Evolutionary conservation across 2,113 vertebrate genomes (phyloP), one percentile per base, ranked within the genome.

Genomic region (Craseonycteris thonglongyai): DNA sequence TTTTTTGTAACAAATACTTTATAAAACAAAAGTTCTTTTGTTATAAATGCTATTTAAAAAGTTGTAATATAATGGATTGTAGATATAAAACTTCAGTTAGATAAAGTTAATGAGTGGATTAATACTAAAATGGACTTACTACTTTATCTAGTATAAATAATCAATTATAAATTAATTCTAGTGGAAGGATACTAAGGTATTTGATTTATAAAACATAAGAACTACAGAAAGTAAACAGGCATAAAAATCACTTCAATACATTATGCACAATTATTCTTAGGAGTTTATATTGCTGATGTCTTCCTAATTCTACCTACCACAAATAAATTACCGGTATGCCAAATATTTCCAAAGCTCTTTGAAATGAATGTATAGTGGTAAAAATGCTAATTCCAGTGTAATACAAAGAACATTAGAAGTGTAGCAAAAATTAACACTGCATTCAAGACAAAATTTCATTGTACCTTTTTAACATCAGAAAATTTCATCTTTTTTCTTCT

Each of bases 21-120:
- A 96, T 90, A 97, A 98, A 97, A 93, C 54, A 96, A 94, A 97
- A 86, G 28, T 93, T 95, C 38, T 91, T 75, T 80, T 92, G 30
- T 92, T 95, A 95, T 97, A 97, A 98, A 95, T 93, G 96, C 59
- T 91, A 71, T 96, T 97, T 96, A 58, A 97, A 98, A 97, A 96
- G 72, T 35, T 94, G 91, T 66, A 63, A 90, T 96, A 72, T 83
- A 90, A 45, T 97, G 68, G 45, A 87, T 12, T 90, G 15, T 68
- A 90, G 65, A 94, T 97, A 97, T 51, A 97, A 80, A 97, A 97
- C 84, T 89, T 96, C 47, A 90, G 38, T 65, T 78, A 94, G 16
- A 93, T 71, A 95, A 96, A 96, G 40, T 92, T 91, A 94, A 93
- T 96, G 61, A 90, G 58, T 93, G 69, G 81, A 63, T 97, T 94